Conservation (phyloP, 2,797 vertebrate species). For the Taeniopygia guttata region DNA sequence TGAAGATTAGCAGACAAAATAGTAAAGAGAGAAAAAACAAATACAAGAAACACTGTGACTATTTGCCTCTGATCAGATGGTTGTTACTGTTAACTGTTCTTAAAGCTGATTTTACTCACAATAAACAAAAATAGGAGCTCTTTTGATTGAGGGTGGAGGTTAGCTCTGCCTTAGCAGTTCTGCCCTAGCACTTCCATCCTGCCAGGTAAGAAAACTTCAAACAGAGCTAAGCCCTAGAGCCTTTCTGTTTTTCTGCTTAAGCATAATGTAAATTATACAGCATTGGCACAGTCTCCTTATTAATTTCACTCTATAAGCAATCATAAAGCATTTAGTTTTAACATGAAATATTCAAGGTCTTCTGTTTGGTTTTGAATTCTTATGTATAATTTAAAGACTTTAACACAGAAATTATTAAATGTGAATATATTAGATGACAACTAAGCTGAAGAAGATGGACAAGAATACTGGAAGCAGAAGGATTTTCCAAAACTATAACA, state of each 20-base stretch:
- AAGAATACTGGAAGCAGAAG: not conserved
- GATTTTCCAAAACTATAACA: not conserved
- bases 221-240: not conserved
- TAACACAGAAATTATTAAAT: constrained; percentile 20
- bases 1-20: not conserved
- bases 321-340: constrained; percentile 9
- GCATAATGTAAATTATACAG: not conserved
- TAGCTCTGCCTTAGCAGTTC: not conserved
- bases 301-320: constrained; percentile 29
- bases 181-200: not conserved
- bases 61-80: not conserved
- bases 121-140: not conserved
- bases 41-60: not conserved
- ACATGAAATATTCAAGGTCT: constrained; percentile 50
- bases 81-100: not conserved
- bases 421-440: not conserved
- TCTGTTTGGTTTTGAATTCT: constrained; percentile 4
- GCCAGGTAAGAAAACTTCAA: not conserved
- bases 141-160: not conserved
- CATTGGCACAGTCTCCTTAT: not conserved
- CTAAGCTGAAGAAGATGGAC: not conserved
- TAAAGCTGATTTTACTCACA: not conserved
- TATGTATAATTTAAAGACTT: constrained; percentile 42
- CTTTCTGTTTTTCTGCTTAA: not conserved
- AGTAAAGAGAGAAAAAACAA: not conserved